Percentiles rank a stretch among this genome's conserved stretches.
Conservation (phyloP, 2,113 vertebrate species). For the Zosterops borbonicus region DNA sequence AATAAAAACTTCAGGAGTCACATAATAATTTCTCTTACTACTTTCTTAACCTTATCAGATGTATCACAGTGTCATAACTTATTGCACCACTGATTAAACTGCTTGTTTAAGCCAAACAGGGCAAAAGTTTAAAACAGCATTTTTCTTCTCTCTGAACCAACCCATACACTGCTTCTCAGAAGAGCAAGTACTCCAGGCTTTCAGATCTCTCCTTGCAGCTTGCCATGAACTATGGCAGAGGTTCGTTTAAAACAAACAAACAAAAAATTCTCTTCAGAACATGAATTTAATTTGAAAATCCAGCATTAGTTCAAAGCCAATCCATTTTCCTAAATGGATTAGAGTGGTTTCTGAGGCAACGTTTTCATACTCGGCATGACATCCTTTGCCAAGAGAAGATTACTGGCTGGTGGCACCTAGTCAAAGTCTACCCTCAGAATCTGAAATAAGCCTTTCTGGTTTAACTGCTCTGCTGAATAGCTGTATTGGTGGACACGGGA, state of each 20-base stretch:
- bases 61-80: not conserved
- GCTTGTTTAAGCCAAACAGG: not conserved
- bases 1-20: slow-evolving; percentile 2
- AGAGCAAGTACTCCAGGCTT: not conserved
- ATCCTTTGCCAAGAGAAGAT: not conserved
- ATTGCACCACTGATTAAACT: not conserved
- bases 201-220: not conserved
- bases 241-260: not conserved
- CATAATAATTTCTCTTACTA: not conserved
- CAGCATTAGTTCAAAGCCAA: slow-evolving; percentile 16
- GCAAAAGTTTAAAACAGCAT: slow-evolving; percentile 9
- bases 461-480: not conserved
- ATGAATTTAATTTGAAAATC: slow-evolving; percentile 8
- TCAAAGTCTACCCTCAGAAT: not conserved
- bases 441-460: not conserved
- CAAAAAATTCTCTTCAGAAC: not conserved
- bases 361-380: not conserved
- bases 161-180: not conserved
- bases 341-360: slow-evolving; percentile 15
- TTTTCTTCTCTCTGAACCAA: not conserved
- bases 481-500: not conserved
- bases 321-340: slow-evolving; percentile 26
- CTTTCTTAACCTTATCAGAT: slow-evolving; percentile 1
- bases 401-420: not conserved
- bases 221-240: not conserved